A percentile compares a stretch with the other conserved stretches of the same genome.
Evolutionary conservation across 2,113 vertebrate genomes (phyloP).

Genomic region (Ailuropoda melanoleuca): DNA sequence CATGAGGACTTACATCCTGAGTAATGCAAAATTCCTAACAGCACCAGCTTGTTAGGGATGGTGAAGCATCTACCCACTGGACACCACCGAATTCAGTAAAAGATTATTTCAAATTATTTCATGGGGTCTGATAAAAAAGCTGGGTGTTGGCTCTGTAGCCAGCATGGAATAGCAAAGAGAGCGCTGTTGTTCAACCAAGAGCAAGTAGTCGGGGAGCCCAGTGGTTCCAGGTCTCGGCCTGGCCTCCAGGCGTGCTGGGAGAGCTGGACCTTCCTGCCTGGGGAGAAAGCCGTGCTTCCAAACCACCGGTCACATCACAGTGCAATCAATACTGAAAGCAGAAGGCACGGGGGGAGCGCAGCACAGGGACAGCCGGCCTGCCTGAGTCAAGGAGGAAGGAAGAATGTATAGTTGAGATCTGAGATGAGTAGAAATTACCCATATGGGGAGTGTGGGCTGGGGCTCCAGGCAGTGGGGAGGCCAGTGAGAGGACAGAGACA

Average conservation of each 20-base stretch:
- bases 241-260: rapidly evolving
- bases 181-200: background rate
- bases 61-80: background rate
- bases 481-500: rapidly evolving
- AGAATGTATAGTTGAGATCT: background rate
- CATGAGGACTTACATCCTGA: background rate
- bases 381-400: background rate
- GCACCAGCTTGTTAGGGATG: background rate
- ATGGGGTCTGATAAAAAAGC: background rate
- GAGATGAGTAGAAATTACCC: background rate
- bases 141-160: background rate
- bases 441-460: rapidly evolving
- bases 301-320: rapidly evolving
- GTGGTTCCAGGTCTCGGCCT: rapidly evolving
- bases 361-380: rapidly evolving
- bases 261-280: background rate
- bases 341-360: rapidly evolving
- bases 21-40: background rate
- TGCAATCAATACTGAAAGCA: background rate
- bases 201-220: rapidly evolving
- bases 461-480: background rate
- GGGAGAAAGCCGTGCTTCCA: background rate
- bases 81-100: background rate
- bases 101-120: background rate
- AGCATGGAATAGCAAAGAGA: background rate